These are phyloP conservation scores for Pomacea canaliculata DNA, from an alignment of 2,888 invertebrate genomes.

Conservation along the genomic window DNA sequence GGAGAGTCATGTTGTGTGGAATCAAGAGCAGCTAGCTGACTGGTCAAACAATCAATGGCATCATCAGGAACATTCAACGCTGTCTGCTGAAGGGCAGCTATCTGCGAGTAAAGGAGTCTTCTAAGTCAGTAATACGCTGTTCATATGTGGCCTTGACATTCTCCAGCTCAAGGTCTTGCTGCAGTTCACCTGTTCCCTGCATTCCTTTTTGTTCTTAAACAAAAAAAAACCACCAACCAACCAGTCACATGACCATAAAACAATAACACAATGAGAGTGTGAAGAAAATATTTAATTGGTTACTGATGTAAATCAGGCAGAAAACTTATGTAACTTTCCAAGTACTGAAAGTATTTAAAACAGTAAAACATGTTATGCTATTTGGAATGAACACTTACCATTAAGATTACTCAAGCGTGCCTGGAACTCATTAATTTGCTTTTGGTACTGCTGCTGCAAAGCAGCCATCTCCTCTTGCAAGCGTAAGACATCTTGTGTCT, in stretches of 20 bases:
- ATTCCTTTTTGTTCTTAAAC: slow-evolving; percentile 38
- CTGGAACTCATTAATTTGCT: slow-evolving; percentile 38
- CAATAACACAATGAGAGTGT: too few relatives aligned
- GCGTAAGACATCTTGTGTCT: slow-evolving; percentile 48
- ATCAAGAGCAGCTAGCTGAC: not conserved
- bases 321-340: too few relatives aligned
- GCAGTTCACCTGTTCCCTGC: slow-evolving; percentile 27
- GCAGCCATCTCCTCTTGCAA: slow-evolving; percentile 51
- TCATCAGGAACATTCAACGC: slow-evolving; percentile 1
- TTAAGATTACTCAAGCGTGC: not conserved
- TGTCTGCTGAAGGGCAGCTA: slow-evolving; percentile 36
- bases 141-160: slow-evolving; percentile 49
- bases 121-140: slow-evolving; percentile 43
- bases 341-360: too few relatives aligned
- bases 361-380: too few relatives aligned
- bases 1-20: not conserved
- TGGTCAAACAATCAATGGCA: too few relatives aligned
- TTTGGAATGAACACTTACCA: not conserved
- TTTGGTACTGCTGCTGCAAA: slow-evolving; percentile 49
- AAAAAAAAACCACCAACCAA: not conserved
- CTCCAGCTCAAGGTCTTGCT: slow-evolving; percentile 40
- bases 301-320: too few relatives aligned
- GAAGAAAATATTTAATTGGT: too few relatives aligned
- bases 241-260: too few relatives aligned
- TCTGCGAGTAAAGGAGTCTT: slow-evolving; percentile 42